phyloP scores from a whole-genome alignment of 2,113 vertebrate genomes.

The Cranoglanis bouderius region DNA sequence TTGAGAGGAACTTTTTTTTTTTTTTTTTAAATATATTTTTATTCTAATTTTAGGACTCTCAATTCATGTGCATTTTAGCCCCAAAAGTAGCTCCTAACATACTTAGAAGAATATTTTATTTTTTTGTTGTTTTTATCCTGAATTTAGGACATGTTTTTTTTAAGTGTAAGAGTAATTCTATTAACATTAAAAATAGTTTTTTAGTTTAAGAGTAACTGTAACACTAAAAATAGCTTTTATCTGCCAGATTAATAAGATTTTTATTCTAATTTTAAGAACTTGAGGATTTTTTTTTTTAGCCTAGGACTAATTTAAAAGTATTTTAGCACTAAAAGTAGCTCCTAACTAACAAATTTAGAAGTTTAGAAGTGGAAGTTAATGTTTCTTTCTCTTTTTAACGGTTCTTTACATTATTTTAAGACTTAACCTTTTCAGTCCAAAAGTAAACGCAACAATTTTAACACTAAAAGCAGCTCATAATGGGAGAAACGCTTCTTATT shows the following conservation, averaged over 20 bases:
- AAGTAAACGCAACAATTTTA: too few relatives aligned
- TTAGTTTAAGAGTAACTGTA: background rate
- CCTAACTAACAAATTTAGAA: background rate
- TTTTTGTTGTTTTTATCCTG: background rate
- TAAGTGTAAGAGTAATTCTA: background rate
- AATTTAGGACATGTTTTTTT: background rate
- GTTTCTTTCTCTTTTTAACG: too few relatives aligned
- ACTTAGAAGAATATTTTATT: too few relatives aligned
- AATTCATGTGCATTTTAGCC: too few relatives aligned
- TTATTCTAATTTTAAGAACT: background rate
- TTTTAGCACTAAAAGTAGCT: background rate
- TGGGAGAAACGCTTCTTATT: background rate
- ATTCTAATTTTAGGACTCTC: too few relatives aligned
- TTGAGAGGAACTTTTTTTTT: too few relatives aligned
- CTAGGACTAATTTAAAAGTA: background rate
- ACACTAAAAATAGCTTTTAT: background rate
- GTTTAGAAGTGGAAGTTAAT: background rate
- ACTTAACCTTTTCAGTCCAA: too few relatives aligned
- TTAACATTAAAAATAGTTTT: background rate
- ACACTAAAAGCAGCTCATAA: background rate
- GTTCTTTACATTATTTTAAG: too few relatives aligned
- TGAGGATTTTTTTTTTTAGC: background rate
- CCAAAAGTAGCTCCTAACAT: too few relatives aligned
- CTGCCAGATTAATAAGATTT: background rate
- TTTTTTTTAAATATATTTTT: too few relatives aligned